phyloP scores from a whole-genome alignment of 2,888 invertebrate species.

The Horisme vitalbata region DNA sequence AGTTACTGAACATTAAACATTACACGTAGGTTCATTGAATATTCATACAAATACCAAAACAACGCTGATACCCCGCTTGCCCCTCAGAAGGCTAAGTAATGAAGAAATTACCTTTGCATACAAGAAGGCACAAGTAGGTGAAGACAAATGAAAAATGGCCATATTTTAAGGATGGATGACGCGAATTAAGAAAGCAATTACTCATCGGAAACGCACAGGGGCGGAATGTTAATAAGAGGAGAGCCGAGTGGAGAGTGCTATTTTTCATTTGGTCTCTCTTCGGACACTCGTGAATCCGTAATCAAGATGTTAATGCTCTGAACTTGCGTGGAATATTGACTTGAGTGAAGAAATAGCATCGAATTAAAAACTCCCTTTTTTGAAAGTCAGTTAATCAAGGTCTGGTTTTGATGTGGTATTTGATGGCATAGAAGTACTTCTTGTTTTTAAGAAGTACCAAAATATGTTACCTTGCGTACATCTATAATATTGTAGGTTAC shows the following conservation, averaged over 20 bases:
- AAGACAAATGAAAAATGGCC: conserved; percentile 77
- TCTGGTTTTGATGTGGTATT: no score
- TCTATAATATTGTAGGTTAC: no score
- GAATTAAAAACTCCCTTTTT: no score
- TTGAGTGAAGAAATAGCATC: no score
- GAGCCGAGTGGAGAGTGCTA: conserved; percentile 67
- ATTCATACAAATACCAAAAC: conserved; percentile 6
- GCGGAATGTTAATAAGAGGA: conserved; percentile 80
- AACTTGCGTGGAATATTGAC: conserved; percentile 33
- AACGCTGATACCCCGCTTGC: background rate
- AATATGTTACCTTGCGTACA: no score
- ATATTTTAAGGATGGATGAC: conserved; percentile 82
- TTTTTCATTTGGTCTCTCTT: conserved; percentile 71
- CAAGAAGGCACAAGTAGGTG: conserved; percentile 39
- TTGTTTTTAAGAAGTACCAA: no score
- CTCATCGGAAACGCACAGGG: conserved; percentile 78
- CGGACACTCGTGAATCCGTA: conserved; percentile 58
- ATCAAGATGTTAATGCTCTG: conserved; percentile 62
- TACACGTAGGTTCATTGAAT: background rate
- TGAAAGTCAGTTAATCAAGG: no score
- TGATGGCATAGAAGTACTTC: no score
- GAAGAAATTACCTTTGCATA: conserved; percentile 27
- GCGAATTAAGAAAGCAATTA: conserved; percentile 83
- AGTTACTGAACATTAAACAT: no score
- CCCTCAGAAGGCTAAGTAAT: conserved; percentile 25